phyloP scores from a whole-genome alignment of 2,113 vertebrate species.

The Tragelaphus buxtoni region DNA sequence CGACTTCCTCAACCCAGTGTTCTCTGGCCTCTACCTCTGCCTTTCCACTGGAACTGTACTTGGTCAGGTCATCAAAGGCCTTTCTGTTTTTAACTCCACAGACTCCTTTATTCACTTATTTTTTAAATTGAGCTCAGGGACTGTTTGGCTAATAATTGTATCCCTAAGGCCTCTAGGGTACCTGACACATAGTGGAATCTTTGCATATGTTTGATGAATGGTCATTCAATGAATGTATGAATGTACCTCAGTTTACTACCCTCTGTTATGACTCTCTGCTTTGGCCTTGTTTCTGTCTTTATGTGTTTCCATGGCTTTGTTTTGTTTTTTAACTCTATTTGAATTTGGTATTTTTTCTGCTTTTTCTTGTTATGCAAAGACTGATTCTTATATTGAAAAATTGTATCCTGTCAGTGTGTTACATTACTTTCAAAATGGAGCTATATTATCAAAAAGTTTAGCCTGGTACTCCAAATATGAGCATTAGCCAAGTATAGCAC shows the following conservation, averaged over 20 bases:
- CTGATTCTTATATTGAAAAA: not conserved
- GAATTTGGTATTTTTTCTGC: not conserved
- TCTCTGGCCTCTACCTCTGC: not conserved
- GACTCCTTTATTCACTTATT: not conserved
- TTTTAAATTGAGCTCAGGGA: not conserved
- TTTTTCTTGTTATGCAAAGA: not conserved
- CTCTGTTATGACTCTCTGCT: not conserved
- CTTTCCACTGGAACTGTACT: not conserved
- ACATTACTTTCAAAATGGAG: not conserved
- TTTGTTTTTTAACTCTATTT: not conserved
- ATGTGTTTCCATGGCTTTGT: not conserved
- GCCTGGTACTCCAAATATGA: not conserved
- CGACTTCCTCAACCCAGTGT: not conserved
- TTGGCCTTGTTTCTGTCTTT: not conserved
- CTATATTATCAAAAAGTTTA: not conserved
- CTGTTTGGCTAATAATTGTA: not conserved
- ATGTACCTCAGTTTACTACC: not conserved
- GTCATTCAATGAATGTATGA: not conserved
- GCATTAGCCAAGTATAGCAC: not conserved
- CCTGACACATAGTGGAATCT: not conserved
- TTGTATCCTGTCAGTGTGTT: not conserved
- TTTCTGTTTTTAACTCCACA: not conserved
- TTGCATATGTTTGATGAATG: not conserved
- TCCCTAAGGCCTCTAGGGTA: not conserved
- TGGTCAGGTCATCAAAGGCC: not conserved